These are phyloP conservation scores for Nephrotoma guestfalica DNA, from an alignment of 2,888 invertebrate genomes.

Conservation along the genomic window DNA sequence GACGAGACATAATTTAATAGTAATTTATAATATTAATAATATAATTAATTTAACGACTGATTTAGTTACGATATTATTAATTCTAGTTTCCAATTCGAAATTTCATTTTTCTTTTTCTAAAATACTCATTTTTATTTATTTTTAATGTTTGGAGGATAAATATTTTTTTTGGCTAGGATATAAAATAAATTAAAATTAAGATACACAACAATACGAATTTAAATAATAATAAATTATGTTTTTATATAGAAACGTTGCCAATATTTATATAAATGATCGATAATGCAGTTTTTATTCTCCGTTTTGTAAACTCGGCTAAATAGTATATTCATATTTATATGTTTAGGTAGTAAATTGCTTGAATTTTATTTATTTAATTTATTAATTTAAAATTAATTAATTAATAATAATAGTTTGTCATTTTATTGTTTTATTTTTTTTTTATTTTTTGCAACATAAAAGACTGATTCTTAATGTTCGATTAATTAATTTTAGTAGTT, in stretches of 20 bases:
- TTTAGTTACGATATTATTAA: background rate
- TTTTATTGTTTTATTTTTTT: background rate
- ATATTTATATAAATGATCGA: background rate
- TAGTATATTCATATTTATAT: background rate
- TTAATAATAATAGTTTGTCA: background rate
- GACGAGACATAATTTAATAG: slow-evolving; percentile 20
- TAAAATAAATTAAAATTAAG: background rate
- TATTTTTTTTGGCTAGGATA: background rate
- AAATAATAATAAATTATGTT: background rate
- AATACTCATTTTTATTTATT: background rate
- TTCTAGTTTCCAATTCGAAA: background rate
- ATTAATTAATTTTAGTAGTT: background rate
- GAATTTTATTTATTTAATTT: background rate
- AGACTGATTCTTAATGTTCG: background rate
- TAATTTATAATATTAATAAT: background rate
- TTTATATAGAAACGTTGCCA: background rate
- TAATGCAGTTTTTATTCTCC: background rate
- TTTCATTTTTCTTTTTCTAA: background rate
- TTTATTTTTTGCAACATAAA: background rate
- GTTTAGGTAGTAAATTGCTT: background rate
- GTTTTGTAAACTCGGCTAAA: background rate
- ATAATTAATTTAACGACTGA: background rate
- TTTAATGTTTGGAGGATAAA: background rate
- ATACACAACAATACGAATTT: background rate
- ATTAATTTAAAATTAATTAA: background rate